These are phyloP conservation scores for Coenonympha glycerion DNA, from an alignment of 2,888 invertebrate species.

Conservation along the genomic window DNA sequence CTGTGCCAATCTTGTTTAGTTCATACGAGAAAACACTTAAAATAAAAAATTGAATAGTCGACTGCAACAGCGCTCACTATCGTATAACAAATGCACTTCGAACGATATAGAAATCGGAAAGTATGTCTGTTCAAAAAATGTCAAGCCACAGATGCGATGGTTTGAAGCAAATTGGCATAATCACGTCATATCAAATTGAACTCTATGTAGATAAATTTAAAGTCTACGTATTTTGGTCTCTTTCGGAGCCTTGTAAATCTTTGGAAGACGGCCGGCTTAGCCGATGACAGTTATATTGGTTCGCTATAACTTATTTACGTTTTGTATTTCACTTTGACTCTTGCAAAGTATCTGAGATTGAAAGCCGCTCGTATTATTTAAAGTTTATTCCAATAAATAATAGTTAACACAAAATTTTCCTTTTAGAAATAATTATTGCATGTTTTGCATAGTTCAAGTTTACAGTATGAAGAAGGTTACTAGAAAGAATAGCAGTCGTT, in stretches of 20 bases:
- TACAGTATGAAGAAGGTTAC: too few relatives aligned
- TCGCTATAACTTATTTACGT: slow-evolving; percentile 22
- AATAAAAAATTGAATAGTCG: neutral
- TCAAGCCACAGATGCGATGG: slow-evolving; percentile 10
- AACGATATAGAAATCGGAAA: neutral
- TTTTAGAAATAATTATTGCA: too few relatives aligned
- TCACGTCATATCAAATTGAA: neutral
- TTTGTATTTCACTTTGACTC: slow-evolving; percentile 21
- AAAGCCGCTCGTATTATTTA: neutral
- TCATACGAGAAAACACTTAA: too few relatives aligned
- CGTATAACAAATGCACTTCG: neutral
- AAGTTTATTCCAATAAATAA: too few relatives aligned
- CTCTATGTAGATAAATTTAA: neutral
- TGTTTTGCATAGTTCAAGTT: too few relatives aligned
- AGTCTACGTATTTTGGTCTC: neutral
- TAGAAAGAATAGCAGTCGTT: too few relatives aligned
- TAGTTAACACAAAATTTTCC: too few relatives aligned
- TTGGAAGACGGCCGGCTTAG: slow-evolving; percentile 17
- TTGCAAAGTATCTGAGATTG: slow-evolving; percentile 4
- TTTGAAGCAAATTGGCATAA: slow-evolving; percentile 9
- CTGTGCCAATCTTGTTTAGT: too few relatives aligned
- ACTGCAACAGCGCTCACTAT: neutral
- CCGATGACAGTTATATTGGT: slow-evolving; percentile 26
- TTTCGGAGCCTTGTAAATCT: slow-evolving; percentile 8
- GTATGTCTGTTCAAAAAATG: slow-evolving; percentile 11